phyloP scores from a whole-genome alignment of 2,888 invertebrate genomes.

The Tenthredo amoena region DNA sequence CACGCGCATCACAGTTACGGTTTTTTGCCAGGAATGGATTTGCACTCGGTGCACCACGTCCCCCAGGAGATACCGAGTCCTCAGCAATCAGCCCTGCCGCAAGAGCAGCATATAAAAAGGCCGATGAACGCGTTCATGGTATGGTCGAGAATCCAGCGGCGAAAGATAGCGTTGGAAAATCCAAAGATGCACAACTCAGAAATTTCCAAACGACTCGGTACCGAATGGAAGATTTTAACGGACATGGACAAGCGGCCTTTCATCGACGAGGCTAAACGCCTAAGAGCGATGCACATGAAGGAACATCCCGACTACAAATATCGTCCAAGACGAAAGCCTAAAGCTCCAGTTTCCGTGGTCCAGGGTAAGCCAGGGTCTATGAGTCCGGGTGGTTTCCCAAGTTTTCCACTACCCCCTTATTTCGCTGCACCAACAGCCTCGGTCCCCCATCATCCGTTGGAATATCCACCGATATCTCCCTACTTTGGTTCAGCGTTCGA shows the following conservation, averaged over 20 bases:
- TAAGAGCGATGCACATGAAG: constrained; percentile 93
- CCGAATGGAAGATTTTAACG: constrained; percentile 94
- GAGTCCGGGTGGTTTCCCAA: constrained; percentile 80
- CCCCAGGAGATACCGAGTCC: constrained; percentile 59
- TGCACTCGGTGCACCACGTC: constrained; percentile 63
- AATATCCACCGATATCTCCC: constrained; percentile 84
- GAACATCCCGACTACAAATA: constrained; percentile 96
- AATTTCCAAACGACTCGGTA: constrained; percentile 94
- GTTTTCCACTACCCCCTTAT: constrained; percentile 83
- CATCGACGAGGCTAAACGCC: constrained; percentile 95
- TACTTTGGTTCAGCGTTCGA: constrained; percentile 90
- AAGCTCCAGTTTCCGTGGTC: constrained; percentile 85
- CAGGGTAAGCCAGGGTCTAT: constrained; percentile 74
- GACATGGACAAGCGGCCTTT: constrained; percentile 95
- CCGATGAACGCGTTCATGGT: constrained; percentile 99
- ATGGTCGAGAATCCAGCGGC: constrained; percentile 94
- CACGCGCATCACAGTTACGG: constrained; percentile 67
- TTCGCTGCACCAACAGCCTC: constrained; percentile 83
- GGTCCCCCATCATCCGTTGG: constrained; percentile 80
- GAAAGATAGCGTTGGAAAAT: constrained; percentile 96
- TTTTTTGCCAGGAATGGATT: constrained; percentile 66
- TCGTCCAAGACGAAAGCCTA: constrained; percentile 91
- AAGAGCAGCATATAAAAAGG: constrained; percentile 92
- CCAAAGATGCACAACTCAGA: constrained; percentile 96
- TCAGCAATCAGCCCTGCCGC: constrained; percentile 36